Evolutionary conservation across 2,888 invertebrate species (phyloP).

Genomic region (Syritta pipiens): DNA sequence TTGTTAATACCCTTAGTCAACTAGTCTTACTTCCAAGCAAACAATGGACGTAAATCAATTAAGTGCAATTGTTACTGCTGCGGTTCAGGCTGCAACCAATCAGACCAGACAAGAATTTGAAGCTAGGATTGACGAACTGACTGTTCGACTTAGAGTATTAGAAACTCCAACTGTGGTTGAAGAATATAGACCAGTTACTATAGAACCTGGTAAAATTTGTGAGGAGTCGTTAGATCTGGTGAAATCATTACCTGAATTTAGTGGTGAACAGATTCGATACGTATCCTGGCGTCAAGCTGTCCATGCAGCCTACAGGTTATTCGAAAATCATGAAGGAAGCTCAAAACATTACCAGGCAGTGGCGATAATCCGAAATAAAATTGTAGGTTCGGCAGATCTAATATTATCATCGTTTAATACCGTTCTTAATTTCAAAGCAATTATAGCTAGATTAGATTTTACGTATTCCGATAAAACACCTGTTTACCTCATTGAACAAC

Average conservation of each 20-base stretch:
- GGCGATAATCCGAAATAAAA: slow-evolving; percentile 43
- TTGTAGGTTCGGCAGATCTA: slow-evolving; percentile 24
- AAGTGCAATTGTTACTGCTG: neutral
- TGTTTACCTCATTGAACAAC: slow-evolving; percentile 46
- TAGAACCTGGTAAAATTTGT: neutral
- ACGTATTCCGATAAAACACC: slow-evolving; percentile 63
- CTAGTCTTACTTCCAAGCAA: neutral
- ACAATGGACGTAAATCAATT: slow-evolving; percentile 10
- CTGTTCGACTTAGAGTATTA: neutral
- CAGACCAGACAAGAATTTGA: slow-evolving; percentile 3
- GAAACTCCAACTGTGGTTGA: neutral
- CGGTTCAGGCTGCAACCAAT: neutral
- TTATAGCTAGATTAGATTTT: slow-evolving; percentile 55
- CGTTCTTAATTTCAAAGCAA: slow-evolving; percentile 49
- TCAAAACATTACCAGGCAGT: slow-evolving; percentile 41
- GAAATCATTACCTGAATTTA: slow-evolving; percentile 18
- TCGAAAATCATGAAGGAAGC: slow-evolving; percentile 14
- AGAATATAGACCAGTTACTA: slow-evolving; percentile 6
- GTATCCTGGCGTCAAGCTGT: slow-evolving; percentile 19
- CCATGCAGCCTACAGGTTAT: slow-evolving; percentile 8
- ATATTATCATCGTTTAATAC: slow-evolving; percentile 52
- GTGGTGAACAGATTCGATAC: slow-evolving; percentile 1
- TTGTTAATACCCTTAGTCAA: neutral
- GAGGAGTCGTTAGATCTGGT: slow-evolving; percentile 6
- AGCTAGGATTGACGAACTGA: neutral